These are phyloP conservation scores for Leptogaster cylindrica DNA, from an alignment of 2,888 invertebrate species.

Conservation along the genomic window DNA sequence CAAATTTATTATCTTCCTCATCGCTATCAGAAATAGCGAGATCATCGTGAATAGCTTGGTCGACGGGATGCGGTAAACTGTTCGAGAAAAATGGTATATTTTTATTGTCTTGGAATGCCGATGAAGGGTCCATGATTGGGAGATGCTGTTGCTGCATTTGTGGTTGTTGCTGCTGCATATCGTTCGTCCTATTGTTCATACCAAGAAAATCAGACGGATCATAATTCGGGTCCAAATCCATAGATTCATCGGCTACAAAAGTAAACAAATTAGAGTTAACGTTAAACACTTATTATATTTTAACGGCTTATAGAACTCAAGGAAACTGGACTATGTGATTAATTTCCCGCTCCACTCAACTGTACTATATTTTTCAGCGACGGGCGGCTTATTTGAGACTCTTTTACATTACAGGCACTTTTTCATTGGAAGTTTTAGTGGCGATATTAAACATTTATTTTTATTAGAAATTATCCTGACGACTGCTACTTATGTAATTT, in stretches of 20 bases:
- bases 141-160: slow-evolving; percentile 39
- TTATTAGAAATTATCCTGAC: not conserved
- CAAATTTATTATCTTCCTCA: slow-evolving; percentile 61
- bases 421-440: slow-evolving; percentile 18
- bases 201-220: slow-evolving; percentile 84
- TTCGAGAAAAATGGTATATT: slow-evolving; percentile 6
- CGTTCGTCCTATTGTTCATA: slow-evolving; percentile 61
- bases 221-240: slow-evolving; percentile 81
- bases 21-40: slow-evolving; percentile 81
- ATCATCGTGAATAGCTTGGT: slow-evolving; percentile 72
- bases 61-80: slow-evolving; percentile 2
- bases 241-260: slow-evolving; percentile 69
- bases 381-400: slow-evolving; percentile 71
- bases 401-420: slow-evolving; percentile 53
- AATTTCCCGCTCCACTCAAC: slow-evolving; percentile 71
- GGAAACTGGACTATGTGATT: slow-evolving; percentile 63
- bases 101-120: not conserved
- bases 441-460: slow-evolving; percentile 15
- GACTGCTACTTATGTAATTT: not conserved
- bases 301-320: slow-evolving; percentile 40
- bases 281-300: too few relatives aligned
- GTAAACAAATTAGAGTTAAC: too few relatives aligned
- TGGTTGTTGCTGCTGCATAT: slow-evolving; percentile 18
- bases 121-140: not conserved
- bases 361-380: slow-evolving; percentile 80